These are phyloP conservation scores for Steinernema carpocapsae DNA, from an alignment of 2,888 invertebrate species.

Conservation along the genomic window DNA sequence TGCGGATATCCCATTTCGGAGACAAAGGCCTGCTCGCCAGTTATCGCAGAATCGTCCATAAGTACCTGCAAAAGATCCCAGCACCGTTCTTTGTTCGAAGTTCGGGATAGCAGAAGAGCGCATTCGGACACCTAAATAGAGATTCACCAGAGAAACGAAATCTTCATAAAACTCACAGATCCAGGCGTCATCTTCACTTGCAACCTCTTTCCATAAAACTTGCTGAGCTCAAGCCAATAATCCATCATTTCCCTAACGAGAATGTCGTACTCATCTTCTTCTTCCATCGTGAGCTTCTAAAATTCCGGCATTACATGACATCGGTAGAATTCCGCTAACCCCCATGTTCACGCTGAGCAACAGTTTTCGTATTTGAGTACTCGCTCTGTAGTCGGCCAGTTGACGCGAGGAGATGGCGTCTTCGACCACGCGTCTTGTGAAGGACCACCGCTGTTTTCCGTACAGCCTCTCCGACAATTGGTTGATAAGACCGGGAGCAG, in stretches of 20 bases:
- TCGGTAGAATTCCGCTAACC: too few relatives aligned
- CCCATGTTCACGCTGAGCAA: conserved; percentile 48
- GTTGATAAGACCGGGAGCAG: conserved; percentile 44
- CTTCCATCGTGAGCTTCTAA: conserved; percentile 45
- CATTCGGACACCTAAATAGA: conserved; percentile 49
- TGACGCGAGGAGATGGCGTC: conserved; percentile 53
- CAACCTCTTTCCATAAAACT: conserved; percentile 47
- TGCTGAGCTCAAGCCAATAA: conserved; percentile 56
- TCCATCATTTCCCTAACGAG: conserved; percentile 50
- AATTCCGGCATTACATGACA: too few relatives aligned
- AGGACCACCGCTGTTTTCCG: conserved; percentile 44
- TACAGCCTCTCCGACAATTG: conserved; percentile 45
- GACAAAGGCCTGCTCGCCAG: conserved; percentile 51
- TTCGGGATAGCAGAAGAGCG: conserved; percentile 48
- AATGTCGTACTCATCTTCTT: conserved; percentile 49
- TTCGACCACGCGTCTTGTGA: conserved; percentile 50
- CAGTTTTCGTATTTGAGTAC: conserved; percentile 44
- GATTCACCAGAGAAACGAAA: neutral
- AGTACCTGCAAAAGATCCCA: conserved; percentile 50
- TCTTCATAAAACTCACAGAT: neutral
- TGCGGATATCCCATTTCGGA: conserved; percentile 37
- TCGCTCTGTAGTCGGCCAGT: conserved; percentile 42
- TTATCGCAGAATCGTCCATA: conserved; percentile 39
- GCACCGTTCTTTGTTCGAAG: conserved; percentile 50
- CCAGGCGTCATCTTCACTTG: conserved; percentile 46